Conservation (phyloP, 2,113 vertebrate species). For the Stictonetta naevosa region DNA sequence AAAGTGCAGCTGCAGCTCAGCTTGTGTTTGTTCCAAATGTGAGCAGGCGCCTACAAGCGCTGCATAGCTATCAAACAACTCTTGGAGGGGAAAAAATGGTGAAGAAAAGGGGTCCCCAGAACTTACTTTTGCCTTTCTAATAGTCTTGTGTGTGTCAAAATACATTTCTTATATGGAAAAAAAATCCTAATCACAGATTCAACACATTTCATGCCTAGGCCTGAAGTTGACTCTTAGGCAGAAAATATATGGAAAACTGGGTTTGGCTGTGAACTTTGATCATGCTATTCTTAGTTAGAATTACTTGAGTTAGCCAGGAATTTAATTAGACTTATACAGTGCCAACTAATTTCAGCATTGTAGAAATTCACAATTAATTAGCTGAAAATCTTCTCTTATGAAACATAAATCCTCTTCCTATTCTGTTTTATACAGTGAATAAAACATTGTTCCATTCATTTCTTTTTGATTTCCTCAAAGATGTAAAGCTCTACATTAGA, state of each 20-base stretch:
- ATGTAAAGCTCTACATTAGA: background rate
- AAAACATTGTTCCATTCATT: background rate
- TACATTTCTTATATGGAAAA: background rate
- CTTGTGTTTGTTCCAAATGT: background rate
- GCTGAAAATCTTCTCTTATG: background rate
- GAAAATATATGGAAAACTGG: background rate
- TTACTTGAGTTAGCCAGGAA: background rate
- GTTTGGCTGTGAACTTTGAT: background rate
- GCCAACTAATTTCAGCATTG: constrained; percentile 14
- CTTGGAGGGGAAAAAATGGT: accelerated
- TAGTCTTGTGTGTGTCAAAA: background rate
- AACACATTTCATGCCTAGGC: background rate
- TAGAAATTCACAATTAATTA: constrained; percentile 37
- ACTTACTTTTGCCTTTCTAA: background rate
- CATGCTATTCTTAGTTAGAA: background rate
- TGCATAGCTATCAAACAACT: background rate
- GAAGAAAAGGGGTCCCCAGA: background rate
- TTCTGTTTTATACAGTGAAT: constrained; percentile 1
- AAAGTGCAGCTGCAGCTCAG: background rate
- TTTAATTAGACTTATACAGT: background rate
- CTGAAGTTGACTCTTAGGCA: background rate
- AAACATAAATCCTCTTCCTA: background rate
- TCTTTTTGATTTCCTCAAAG: background rate
- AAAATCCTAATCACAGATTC: background rate
- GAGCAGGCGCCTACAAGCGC: background rate